A percentile compares a stretch with the other conserved stretches of the same genome.
phyloP scores from a whole-genome alignment of 2,888 invertebrate species.

The Sphaerophoria rueppellii region DNA sequence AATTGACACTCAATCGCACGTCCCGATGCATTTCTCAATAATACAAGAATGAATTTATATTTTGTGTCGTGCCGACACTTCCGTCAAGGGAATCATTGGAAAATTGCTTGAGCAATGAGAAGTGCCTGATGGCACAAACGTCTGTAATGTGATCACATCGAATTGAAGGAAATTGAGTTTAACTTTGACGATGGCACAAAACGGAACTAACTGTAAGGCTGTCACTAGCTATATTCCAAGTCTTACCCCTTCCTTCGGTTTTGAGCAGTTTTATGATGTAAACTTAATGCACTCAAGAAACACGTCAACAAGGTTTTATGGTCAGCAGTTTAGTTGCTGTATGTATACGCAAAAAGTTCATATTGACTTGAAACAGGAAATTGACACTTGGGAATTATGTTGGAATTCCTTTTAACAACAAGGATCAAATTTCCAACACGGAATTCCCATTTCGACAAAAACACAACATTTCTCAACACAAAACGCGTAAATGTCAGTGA shows the following conservation, averaged over 20 bases:
- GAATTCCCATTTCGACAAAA: constrained; percentile 58
- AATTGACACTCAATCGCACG: constrained; percentile 15
- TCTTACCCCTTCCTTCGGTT: too few relatives aligned
- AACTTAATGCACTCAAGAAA: background rate
- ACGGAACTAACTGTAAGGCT: constrained; percentile 45
- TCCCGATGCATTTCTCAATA: constrained; percentile 13
- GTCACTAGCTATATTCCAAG: too few relatives aligned
- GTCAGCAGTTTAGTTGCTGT: constrained; percentile 7
- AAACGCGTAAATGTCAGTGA: constrained; percentile 56
- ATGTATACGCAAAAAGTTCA: constrained; percentile 31
- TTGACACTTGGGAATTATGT: constrained; percentile 32
- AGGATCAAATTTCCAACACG: constrained; percentile 54
- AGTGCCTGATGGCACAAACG: constrained; percentile 8
- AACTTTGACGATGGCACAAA: constrained; percentile 27
- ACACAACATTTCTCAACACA: constrained; percentile 2
- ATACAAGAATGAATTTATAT: background rate
- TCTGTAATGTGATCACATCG: constrained; percentile 57
- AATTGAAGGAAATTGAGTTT: constrained; percentile 64
- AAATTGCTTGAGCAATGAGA: background rate
- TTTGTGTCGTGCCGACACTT: constrained; percentile 47
- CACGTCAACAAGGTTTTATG: background rate
- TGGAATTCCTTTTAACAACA: background rate
- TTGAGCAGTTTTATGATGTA: constrained; percentile 5
- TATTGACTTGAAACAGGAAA: constrained; percentile 40
- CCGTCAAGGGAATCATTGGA: constrained; percentile 57